phyloP scores from a whole-genome alignment of 2,113 vertebrate species.

The Diglossa brunneiventris region DNA sequence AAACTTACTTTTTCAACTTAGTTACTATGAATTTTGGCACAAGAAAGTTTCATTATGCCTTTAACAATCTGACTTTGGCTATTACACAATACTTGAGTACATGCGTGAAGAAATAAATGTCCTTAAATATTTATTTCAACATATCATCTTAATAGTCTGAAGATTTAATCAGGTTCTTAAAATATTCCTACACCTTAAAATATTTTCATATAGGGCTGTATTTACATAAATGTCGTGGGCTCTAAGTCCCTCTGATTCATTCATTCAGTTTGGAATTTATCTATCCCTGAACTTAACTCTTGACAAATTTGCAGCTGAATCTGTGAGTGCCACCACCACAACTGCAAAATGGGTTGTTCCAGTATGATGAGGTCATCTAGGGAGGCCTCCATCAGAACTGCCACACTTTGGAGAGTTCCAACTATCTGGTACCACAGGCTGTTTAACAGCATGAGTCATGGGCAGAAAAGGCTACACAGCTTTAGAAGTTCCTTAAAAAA shows the following conservation, averaged over 20 bases:
- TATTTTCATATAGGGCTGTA: background rate
- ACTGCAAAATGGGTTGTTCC: background rate
- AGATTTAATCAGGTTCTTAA: background rate
- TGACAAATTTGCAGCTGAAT: background rate
- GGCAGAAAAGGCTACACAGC: background rate
- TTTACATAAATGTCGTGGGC: background rate
- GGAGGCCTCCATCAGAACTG: background rate
- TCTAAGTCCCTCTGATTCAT: background rate
- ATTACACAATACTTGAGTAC: background rate
- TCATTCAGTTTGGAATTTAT: background rate
- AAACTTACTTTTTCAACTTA: background rate
- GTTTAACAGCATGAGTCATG: background rate
- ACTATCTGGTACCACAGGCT: background rate
- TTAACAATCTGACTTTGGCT: background rate
- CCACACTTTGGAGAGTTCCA: background rate
- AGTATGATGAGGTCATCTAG: background rate
- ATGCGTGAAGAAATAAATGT: background rate
- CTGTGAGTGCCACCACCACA: background rate
- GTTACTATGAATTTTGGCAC: background rate
- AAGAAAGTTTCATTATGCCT: background rate
- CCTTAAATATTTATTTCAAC: background rate
- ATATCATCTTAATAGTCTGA: background rate
- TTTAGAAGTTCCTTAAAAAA: background rate
- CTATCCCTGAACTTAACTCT: background rate
- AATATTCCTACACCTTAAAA: background rate